Conservation (phyloP, 2,888 invertebrate species). For the Tachystola acroxantha region DNA sequence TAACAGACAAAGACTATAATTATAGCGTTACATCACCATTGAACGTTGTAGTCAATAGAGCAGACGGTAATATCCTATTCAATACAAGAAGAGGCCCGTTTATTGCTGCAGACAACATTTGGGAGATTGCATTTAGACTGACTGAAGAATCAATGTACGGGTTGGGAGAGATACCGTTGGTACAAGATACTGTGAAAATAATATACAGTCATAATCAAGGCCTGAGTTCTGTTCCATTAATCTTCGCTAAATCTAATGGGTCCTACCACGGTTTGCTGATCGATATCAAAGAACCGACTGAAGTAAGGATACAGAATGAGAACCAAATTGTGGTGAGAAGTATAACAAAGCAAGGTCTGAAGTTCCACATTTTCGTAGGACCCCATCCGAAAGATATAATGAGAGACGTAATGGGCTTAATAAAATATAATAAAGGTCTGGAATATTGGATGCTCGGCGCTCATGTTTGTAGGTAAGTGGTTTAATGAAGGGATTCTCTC, state of each 20-base stretch:
- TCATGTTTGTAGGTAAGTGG: slow-evolving; percentile 59
- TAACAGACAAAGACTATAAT: slow-evolving; percentile 38
- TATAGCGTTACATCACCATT: slow-evolving; percentile 44
- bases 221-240: slow-evolving; percentile 64
- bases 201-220: slow-evolving; percentile 67
- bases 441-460: slow-evolving; percentile 70
- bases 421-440: slow-evolving; percentile 35
- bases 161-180: slow-evolving; percentile 69
- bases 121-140: slow-evolving; percentile 78
- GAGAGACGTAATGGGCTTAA: slow-evolving; percentile 45
- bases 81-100: slow-evolving; percentile 77
- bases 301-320: slow-evolving; percentile 69
- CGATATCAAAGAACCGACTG: slow-evolving; percentile 72
- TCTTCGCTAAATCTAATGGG: slow-evolving; percentile 70
- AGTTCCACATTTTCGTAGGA: slow-evolving; percentile 60
- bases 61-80: slow-evolving; percentile 54
- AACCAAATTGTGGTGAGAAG: slow-evolving; percentile 76
- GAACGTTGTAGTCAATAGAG: slow-evolving; percentile 38
- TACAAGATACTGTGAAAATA: slow-evolving; percentile 40
- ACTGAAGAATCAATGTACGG: slow-evolving; percentile 76
- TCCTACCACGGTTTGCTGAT: slow-evolving; percentile 77
- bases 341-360: slow-evolving; percentile 59
- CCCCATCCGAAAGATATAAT: slow-evolving; percentile 57
- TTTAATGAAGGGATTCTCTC: not conserved
- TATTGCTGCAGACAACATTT: slow-evolving; percentile 77